Conservation (phyloP, 1,140 invertebrate species). For the Pseudomyrmex dendroicus region DNA sequence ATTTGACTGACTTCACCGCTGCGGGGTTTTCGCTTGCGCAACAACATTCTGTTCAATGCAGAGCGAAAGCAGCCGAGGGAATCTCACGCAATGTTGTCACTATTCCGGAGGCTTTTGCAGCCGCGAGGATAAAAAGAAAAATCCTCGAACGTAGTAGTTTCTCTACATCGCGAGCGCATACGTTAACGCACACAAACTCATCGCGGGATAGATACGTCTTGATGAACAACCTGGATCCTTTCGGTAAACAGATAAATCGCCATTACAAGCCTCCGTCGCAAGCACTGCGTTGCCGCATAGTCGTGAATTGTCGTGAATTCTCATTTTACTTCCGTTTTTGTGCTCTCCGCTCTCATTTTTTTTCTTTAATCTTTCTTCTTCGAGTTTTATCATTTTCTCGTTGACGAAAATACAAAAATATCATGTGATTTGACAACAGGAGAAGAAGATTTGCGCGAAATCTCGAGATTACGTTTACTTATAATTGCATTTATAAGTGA, state of each 20-base stretch:
- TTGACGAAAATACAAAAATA: background rate
- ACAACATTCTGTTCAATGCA: conserved; percentile 3
- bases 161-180: background rate
- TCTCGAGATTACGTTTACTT: background rate
- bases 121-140: conserved; percentile 39
- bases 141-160: background rate
- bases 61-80: background rate
- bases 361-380: background rate
- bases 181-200: background rate
- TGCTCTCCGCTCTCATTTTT: background rate
- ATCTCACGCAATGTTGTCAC: background rate
- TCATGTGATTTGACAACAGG: background rate
- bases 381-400: conserved; percentile 9
- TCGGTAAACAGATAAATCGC: conserved; percentile 52
- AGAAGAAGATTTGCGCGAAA: background rate
- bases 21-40: conserved; percentile 16
- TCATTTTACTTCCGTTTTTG: background rate
- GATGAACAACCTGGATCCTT: conserved; percentile 21
- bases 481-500: background rate
- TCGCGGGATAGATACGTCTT: conserved; percentile 15
- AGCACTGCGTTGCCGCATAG: background rate
- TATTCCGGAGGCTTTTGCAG: conserved; percentile 33
- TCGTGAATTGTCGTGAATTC: background rate
- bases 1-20: conserved; percentile 2
- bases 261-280: conserved; percentile 6